Base-by-base conservation (phyloP, 1,140 invertebrate species). In the Spodoptera frugiperda region DNA sequence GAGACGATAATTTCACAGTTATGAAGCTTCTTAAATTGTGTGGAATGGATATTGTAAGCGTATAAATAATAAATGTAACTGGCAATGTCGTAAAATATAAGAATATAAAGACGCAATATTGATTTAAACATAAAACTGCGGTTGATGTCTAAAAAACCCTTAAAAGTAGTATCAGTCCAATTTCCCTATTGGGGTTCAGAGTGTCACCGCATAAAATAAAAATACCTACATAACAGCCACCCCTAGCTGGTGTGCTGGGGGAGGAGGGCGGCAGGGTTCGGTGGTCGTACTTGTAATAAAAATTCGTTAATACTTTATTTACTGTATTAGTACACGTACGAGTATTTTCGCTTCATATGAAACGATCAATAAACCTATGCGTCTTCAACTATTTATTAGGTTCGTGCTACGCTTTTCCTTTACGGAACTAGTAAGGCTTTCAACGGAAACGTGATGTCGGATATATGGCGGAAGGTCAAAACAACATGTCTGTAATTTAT, bases 141-240 rank as follows among this genome's bases (percentile, higher is more conserved):
- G 82, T 89, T 92, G 85, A 89, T 86, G 87, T 87, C 87, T 86
- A 87, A 91, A 91, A 89, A 91, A 85, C 84, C 85, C 84, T 91
- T 86, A 87, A 91, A 91, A 91, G 87, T 88, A 91, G 86, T 91
- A 89, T 86, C 88, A 91, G 91, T 92, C 91, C 91, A 92, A 92
- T 93, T 91, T 93, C 89, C 86, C 87, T 91, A 91, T 90, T 88
- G 88, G 84, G 81, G 86, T 85, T 84, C 86, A 83, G 87, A 85
- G 87, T 92, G 89, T 91, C 87, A 90, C 87, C 83, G 87, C 85
- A 85, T 89, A 90, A 91, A 91, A 92, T 91, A 91, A 91, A 91
- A 92, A 91, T 87, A 87, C 83, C 85, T 86, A 87, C 85, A 83
- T 89, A 89, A 91, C 86, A 87, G 79, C 84, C 88, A 80, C 88